These are phyloP conservation scores for Orthosia cruda DNA, from an alignment of 2,888 invertebrate genomes.

Conservation along the genomic window DNA sequence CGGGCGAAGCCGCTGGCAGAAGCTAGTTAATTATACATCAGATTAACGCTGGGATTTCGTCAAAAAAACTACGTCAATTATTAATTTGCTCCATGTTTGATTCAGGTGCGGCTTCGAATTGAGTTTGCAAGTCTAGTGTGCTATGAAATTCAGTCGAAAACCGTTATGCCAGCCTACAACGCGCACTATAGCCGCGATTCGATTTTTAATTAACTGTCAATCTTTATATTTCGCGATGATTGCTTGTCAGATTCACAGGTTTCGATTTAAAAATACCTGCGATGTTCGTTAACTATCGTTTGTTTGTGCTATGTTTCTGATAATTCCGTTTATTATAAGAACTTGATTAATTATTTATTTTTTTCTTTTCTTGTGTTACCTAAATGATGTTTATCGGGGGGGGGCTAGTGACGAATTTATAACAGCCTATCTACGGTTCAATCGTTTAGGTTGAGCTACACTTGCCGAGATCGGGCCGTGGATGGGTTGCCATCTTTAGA, in stretches of 20 bases:
- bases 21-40: not conserved
- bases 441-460: too few relatives aligned
- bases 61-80: conserved; percentile 33
- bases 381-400: not conserved
- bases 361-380: not conserved
- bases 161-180: conserved; percentile 16
- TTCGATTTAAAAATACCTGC: conserved; percentile 40
- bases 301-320: conserved; percentile 1
- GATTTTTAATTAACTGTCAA: conserved; percentile 73
- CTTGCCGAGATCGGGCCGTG: too few relatives aligned
- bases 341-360: not conserved
- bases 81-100: conserved; percentile 42
- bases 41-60: conserved; percentile 16
- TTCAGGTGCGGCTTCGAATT: conserved; percentile 26
- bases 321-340: not conserved
- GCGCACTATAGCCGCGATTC: conserved; percentile 48
- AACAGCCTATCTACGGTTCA: too few relatives aligned
- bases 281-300: conserved; percentile 5
- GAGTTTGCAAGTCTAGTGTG: conserved; percentile 56
- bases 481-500: too few relatives aligned
- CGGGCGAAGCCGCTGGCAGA: too few relatives aligned
- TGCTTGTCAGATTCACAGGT: conserved; percentile 53
- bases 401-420: too few relatives aligned
- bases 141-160: conserved; percentile 43
- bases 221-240: conserved; percentile 58